These are phyloP conservation scores for Embiotoca jacksoni DNA, from an alignment of 2,113 vertebrate genomes.

Conservation along the genomic window DNA sequence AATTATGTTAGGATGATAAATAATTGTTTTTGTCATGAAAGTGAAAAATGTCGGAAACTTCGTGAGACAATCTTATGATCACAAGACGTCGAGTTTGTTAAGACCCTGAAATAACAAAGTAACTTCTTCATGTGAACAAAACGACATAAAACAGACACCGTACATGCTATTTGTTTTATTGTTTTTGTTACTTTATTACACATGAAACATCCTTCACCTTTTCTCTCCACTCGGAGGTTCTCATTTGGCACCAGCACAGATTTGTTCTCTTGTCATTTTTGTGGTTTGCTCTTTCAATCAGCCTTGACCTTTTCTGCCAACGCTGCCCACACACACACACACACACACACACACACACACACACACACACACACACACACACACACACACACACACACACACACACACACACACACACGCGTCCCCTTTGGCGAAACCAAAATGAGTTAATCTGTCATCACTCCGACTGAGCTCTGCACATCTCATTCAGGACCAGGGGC, in stretches of 20 bases:
- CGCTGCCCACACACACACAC: background rate
- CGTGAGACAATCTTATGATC: no score
- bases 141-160: no score
- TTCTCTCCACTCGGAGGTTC: background rate
- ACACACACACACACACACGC: constrained; percentile 1
- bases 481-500: constrained; percentile 15
- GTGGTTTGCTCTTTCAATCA: constrained; percentile 28
- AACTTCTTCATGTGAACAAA: no score
- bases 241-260: constrained; percentile 25
- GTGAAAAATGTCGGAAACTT: no score
- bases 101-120: no score
- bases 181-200: no score
- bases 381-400: background rate
- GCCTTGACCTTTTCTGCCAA: constrained; percentile 30
- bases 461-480: constrained; percentile 9
- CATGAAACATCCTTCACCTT: background rate
- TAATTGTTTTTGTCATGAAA: no score
- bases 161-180: background rate
- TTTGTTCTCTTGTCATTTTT: constrained; percentile 25
- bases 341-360: constrained; percentile 4
- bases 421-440: constrained; percentile 47
- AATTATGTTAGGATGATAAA: no score
- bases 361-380: constrained; percentile 2
- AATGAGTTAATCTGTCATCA: constrained; percentile 62
- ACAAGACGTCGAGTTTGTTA: no score